Conservation (phyloP, 1,140 invertebrate genomes). For the Drosophila kikkawai region DNA sequence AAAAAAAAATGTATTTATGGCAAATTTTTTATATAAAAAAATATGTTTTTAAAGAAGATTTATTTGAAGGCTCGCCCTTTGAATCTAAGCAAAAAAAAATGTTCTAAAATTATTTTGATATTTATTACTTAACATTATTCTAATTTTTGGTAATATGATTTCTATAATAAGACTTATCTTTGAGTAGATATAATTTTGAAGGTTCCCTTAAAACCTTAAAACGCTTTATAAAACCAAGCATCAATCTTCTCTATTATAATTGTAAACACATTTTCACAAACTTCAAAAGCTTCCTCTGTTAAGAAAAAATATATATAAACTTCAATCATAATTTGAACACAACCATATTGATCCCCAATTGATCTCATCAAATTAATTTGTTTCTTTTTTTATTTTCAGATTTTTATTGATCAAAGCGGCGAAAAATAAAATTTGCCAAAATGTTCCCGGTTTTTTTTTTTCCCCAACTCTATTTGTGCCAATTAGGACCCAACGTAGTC, state of each 20-base stretch:
- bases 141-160: too few relatives aligned
- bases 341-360: slow-evolving; percentile 13
- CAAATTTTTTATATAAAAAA: too few relatives aligned
- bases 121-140: too few relatives aligned
- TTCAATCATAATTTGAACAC: neutral
- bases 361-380: slow-evolving; percentile 2
- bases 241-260: neutral
- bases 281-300: neutral
- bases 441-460: neutral
- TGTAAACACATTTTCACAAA: neutral
- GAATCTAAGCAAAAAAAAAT: neutral
- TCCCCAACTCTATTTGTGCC: slow-evolving; percentile 1
- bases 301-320: neutral
- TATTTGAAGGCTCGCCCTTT: too few relatives aligned
- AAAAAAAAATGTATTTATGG: too few relatives aligned
- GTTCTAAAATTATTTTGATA: neutral
- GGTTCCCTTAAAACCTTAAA: neutral
- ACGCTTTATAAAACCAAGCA: neutral
- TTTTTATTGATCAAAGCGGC: slow-evolving; percentile 26
- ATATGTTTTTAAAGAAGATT: too few relatives aligned
- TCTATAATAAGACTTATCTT: too few relatives aligned
- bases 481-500: neutral
- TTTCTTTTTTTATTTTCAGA: neutral
- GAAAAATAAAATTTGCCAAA: neutral
- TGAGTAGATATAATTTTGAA: neutral